Conservation (phyloP, 2,888 invertebrate genomes). For the Panzeria rudis region DNA sequence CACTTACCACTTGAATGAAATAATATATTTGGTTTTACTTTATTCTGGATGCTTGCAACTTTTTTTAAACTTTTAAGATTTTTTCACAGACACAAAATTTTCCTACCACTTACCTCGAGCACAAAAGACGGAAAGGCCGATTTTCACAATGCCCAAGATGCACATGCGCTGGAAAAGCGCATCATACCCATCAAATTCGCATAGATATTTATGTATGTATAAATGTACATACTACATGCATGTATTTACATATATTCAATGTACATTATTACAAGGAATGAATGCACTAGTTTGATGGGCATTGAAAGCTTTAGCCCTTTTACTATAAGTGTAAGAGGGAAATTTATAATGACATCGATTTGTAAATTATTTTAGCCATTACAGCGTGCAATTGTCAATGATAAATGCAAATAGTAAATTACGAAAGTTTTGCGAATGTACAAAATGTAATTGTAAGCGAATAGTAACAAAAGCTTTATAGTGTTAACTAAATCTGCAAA, state of each 20-base stretch:
- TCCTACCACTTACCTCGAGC: slow-evolving; percentile 83
- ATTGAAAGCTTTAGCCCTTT: slow-evolving; percentile 67
- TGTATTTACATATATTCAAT: not conserved
- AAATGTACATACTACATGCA: not conserved
- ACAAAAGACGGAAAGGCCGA: slow-evolving; percentile 83
- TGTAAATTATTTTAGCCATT: slow-evolving; percentile 30
- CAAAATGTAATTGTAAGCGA: not conserved
- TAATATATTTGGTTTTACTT: slow-evolving; percentile 47
- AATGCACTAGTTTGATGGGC: slow-evolving; percentile 70
- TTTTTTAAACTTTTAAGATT: slow-evolving; percentile 77
- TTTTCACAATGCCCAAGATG: slow-evolving; percentile 78
- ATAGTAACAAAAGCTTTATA: slow-evolving; percentile 25
- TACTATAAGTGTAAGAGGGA: slow-evolving; percentile 68
- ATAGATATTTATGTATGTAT: slow-evolving; percentile 21
- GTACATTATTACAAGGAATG: slow-evolving; percentile 53
- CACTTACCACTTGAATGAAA: slow-evolving; percentile 62
- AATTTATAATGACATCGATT: slow-evolving; percentile 25
- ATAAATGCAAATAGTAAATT: slow-evolving; percentile 49
- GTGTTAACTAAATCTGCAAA: not conserved
- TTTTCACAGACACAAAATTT: slow-evolving; percentile 77
- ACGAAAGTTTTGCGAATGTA: slow-evolving; percentile 17
- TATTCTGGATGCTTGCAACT: slow-evolving; percentile 76
- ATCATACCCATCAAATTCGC: slow-evolving; percentile 69
- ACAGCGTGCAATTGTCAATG: slow-evolving; percentile 49
- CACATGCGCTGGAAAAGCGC: slow-evolving; percentile 79